A percentile compares a stretch with the other conserved stretches of the same genome.
Evolutionary conservation across 2,888 invertebrate genomes (phyloP).

Genomic region (Phania funesta): DNA sequence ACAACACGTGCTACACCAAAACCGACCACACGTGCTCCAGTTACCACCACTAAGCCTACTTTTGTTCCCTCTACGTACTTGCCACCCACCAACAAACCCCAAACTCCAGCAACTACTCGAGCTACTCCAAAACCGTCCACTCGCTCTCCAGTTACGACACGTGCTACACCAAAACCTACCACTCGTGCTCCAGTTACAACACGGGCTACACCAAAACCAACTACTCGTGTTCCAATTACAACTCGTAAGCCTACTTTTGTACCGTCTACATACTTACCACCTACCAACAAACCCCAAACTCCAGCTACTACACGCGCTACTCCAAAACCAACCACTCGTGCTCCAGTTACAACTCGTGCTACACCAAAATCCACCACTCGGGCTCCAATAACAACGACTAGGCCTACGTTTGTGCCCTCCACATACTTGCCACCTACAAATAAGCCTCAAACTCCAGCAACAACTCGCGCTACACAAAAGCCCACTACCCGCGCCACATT

Average conservation of each 20-base stretch:
- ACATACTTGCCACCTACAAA: conserved; percentile 58
- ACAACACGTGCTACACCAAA: conserved; percentile 48
- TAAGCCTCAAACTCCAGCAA: conserved; percentile 42
- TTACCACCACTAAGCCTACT: conserved; percentile 13
- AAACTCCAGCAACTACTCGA: conserved; percentile 60
- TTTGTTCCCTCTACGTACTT: neutral
- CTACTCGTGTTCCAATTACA: conserved; percentile 40
- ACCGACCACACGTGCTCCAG: conserved; percentile 42
- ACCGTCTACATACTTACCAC: conserved; percentile 36
- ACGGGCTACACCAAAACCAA: conserved; percentile 11
- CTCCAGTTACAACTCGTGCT: conserved; percentile 47
- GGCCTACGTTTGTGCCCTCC: conserved; percentile 28
- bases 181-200: conserved; percentile 55
- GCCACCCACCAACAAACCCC: conserved; percentile 40
- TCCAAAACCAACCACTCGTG: conserved; percentile 57
- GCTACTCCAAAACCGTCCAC: conserved; percentile 56
- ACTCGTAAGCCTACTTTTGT: conserved; percentile 11
- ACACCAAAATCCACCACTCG: conserved; percentile 51
- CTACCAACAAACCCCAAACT: conserved; percentile 61
- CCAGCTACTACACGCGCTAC: conserved; percentile 52
- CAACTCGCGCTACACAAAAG: conserved; percentile 66
- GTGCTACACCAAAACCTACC: conserved; percentile 25
- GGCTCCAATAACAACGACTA: conserved; percentile 65
- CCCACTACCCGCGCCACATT: conserved; percentile 27
- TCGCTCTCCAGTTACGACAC: conserved; percentile 24